These are phyloP conservation scores for Gymnorhina tibicen DNA, from an alignment of 2,113 vertebrate species.

Conservation along the genomic window DNA sequence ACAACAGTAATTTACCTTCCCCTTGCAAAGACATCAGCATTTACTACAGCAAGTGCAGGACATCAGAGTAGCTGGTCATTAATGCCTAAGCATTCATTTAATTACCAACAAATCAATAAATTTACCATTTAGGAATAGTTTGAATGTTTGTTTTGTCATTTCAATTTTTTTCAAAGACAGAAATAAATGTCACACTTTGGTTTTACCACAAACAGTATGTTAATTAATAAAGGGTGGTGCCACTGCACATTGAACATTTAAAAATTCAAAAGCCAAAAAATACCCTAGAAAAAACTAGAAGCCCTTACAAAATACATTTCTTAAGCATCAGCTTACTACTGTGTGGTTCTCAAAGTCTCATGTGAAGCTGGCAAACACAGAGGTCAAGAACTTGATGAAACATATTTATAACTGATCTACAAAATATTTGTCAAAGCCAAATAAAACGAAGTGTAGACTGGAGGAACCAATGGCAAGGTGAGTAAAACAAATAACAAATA, in stretches of 20 bases:
- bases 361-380: not conserved
- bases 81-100: not conserved
- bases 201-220: not conserved
- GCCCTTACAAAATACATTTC: rapidly evolving
- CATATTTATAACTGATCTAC: not conserved
- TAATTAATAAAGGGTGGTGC: not conserved
- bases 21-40: not conserved
- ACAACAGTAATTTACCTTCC: not conserved
- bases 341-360: not conserved
- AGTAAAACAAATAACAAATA: not conserved
- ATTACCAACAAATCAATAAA: not conserved
- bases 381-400: not conserved
- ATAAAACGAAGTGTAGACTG: not conserved
- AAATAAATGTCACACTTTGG: not conserved
- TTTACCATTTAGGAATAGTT: not conserved
- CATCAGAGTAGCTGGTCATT: not conserved
- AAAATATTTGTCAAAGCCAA: not conserved
- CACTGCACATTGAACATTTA: not conserved
- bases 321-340: not conserved
- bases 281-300: not conserved
- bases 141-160: not conserved
- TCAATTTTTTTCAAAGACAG: not conserved
- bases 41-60: not conserved
- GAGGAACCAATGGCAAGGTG: not conserved
- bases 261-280: not conserved